These are phyloP conservation scores for Drosophila nebulosa DNA, from an alignment of 1,140 invertebrate species.

Conservation along the genomic window DNA sequence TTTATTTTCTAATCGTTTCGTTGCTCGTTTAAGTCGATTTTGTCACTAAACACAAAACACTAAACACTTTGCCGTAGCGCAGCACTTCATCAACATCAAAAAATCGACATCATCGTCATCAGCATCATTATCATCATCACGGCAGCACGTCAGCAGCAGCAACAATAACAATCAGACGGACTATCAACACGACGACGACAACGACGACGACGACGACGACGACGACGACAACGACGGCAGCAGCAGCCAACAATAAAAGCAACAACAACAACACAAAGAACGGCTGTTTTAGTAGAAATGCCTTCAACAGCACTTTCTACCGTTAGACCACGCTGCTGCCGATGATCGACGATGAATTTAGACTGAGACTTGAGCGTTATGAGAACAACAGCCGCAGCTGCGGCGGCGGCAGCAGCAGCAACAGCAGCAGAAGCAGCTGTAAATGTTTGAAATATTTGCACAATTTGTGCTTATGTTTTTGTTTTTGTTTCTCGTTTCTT, in stretches of 20 bases:
- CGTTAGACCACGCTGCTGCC: conserved; percentile 7
- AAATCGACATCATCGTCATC: conserved; percentile 3
- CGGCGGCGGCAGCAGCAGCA: neutral
- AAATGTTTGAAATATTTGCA: conserved; percentile 62
- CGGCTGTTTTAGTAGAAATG: conserved; percentile 1
- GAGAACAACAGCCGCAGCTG: neutral
- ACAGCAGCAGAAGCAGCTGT: conserved; percentile 39
- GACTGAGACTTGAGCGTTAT: conserved; percentile 58
- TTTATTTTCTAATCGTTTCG: conserved; percentile 41
- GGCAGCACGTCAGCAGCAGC: neutral
- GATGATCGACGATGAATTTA: conserved; percentile 72
- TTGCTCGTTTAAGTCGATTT: conserved; percentile 32
- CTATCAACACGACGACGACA: neutral
- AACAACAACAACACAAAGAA: conserved; percentile 18
- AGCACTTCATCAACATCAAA: neutral
- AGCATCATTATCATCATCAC: neutral
- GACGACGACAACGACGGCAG: neutral
- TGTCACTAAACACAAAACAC: conserved; percentile 19
- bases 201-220: neutral
- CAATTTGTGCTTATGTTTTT: conserved; percentile 44
- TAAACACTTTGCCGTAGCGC: conserved; percentile 7
- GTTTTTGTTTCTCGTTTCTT: conserved; percentile 68
- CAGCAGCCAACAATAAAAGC: neutral
- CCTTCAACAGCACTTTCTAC: neutral
- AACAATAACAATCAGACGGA: neutral